These are phyloP conservation scores for Tholera decimalis DNA, from an alignment of 2,888 invertebrate species.

Conservation along the genomic window DNA sequence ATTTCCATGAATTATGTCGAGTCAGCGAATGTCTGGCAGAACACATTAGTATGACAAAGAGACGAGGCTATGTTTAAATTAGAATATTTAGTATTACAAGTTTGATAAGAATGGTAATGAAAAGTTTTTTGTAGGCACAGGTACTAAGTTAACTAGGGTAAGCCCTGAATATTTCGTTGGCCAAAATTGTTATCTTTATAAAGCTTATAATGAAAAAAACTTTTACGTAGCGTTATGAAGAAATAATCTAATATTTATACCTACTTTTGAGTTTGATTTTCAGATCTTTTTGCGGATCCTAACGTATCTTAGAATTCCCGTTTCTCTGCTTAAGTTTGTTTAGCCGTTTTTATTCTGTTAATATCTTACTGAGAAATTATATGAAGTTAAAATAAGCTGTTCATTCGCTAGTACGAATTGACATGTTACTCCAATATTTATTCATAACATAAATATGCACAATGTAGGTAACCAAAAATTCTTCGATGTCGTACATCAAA, in stretches of 20 bases:
- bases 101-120: constrained; percentile 19
- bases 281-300: neutral
- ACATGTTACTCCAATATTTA: too few species aligned
- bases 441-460: too few species aligned
- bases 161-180: neutral
- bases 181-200: neutral
- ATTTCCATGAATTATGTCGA: constrained; percentile 50
- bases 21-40: constrained; percentile 38
- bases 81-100: constrained; percentile 36
- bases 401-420: too few species aligned
- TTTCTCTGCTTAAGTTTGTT: neutral
- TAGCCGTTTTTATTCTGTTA: too few species aligned
- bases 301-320: neutral
- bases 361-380: too few species aligned
- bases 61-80: constrained; percentile 53
- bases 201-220: too few species aligned
- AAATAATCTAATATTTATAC: neutral
- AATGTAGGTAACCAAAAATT: too few species aligned
- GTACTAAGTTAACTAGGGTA: neutral
- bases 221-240: neutral
- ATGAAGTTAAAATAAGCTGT: too few species aligned
- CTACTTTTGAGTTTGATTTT: neutral
- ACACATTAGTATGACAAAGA: constrained; percentile 50
- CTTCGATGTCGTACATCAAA: too few species aligned
- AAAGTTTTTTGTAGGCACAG: neutral